Conservation (phyloP, 2,113 vertebrate species). For the Aptenodytes forsteri region DNA sequence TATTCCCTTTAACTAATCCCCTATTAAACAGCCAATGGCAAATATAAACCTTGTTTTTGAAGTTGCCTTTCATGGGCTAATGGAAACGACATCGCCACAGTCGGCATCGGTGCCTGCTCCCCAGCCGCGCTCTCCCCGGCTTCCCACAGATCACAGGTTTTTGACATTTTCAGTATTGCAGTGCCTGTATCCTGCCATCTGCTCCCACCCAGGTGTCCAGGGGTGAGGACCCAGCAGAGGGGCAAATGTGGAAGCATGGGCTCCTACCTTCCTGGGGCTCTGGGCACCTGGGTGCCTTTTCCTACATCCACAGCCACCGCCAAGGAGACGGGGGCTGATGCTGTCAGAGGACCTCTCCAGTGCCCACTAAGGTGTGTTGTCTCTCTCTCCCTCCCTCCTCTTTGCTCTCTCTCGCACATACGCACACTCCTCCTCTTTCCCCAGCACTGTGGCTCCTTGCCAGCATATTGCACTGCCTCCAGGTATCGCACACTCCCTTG, state of each 20-base stretch:
- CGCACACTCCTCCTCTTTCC: background rate
- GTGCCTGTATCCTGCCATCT: background rate
- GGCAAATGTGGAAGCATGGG: fast-evolving
- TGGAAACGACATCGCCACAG: background rate
- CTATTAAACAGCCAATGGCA: conserved; percentile 42
- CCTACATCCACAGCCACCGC: background rate
- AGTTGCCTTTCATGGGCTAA: conserved; percentile 46
- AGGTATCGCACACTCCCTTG: conserved; percentile 11
- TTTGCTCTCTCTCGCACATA: background rate
- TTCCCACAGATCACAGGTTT: background rate
- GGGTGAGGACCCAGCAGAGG: background rate
- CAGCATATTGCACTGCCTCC: conserved; percentile 13
- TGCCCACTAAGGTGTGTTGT: background rate
- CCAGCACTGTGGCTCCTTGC: background rate
- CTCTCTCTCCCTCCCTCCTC: background rate
- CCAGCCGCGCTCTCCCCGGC: background rate
- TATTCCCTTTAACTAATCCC: conserved; percentile 40
- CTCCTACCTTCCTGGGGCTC: background rate
- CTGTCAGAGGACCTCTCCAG: background rate
- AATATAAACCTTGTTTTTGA: conserved; percentile 46
- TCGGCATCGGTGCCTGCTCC: background rate
- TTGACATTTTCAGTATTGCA: background rate
- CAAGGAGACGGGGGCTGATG: background rate
- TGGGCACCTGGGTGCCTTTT: background rate
- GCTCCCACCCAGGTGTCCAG: background rate